Base-by-base conservation (phyloP, 2,113 vertebrate species). In the Meles meles region DNA sequence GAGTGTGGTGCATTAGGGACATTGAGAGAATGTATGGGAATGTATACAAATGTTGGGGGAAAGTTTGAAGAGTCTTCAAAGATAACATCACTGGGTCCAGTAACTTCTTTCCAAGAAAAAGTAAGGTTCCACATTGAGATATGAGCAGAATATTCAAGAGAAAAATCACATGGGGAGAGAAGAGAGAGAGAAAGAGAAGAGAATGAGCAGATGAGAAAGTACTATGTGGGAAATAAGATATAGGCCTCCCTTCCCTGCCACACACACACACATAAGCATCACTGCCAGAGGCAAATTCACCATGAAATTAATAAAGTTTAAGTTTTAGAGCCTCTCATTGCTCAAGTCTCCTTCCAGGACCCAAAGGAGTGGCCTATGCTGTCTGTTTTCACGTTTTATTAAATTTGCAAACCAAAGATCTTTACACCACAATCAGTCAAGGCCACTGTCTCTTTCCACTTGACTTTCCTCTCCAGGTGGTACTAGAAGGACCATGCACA, bases 31-130 rank as follows among this genome's bases (percentile, higher is more conserved):
- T 59, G n/a, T 72, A 52, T 52, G n/a, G 83, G 20, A 47, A 81
- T 59, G 14, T 52, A 79, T 72, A 5, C 17, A 76, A 85, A 88
- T 81, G 39, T n/a, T 76, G 27, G 61, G 44, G 55, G 59, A 95
- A 92, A 95, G 25, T 84, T 82, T 94, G 21, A 92, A 88, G 77
- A 84, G 88, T 55, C 23, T 39, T 89, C 67, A 52, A 47, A 72
- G 57, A 76, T 18, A 85, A 47, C 27, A 61, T 71, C 37, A 63
- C 4, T 61, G 76, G 27, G 21, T 79, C 59, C n/a, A 93, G n/a
- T 12, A 69, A 44, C 31, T 80, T 93, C 77, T 92, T 96, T 82
- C 67, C n/a, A 37, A n/a, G 63, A 91, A 39, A 74, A 88, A 82
- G 44, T 31, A 82, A 86, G 17, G 11, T 69, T 82, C 15, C 31